phyloP scores from a whole-genome alignment of 2,797 vertebrate genomes.

The Alauda arvensis region DNA sequence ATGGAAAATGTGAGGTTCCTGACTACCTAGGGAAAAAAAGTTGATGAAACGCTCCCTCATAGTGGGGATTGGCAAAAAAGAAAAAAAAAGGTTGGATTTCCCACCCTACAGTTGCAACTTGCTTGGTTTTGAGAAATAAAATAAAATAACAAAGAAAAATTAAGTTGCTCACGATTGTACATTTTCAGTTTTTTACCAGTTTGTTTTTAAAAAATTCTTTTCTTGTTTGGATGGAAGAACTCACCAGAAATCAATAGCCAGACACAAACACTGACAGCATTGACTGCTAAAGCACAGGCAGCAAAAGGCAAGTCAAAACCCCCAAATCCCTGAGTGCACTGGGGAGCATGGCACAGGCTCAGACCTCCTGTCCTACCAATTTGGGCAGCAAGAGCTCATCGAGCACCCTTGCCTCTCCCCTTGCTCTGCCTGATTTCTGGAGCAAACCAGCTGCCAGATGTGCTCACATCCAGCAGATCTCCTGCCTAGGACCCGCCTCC shows the following conservation, averaged over 20 bases:
- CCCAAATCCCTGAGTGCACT: neutral
- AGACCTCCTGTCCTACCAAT: neutral
- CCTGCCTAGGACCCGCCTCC: neutral
- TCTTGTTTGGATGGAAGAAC: neutral
- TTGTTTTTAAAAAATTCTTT: neutral
- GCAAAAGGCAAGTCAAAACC: neutral
- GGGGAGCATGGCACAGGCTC: neutral
- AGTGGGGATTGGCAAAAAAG: neutral
- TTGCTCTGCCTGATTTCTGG: neutral
- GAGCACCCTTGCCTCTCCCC: neutral
- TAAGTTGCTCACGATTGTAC: neutral
- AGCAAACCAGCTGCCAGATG: neutral
- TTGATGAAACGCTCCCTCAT: rapidly evolving
- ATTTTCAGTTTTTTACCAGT: neutral
- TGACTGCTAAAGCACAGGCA: neutral
- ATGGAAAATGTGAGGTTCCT: neutral
- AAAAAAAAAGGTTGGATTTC: neutral
- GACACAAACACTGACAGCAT: neutral
- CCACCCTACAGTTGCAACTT: neutral
- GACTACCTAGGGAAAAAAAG: neutral
- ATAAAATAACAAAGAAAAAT: neutral
- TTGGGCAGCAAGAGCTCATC: neutral
- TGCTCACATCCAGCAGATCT: neutral
- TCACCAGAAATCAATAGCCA: neutral
- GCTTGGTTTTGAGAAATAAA: neutral